Percentiles rank a stretch among this genome's conserved stretches.
These are phyloP conservation scores for human DNA, from an alignment of 2,113 vertebrate genomes.

Conservation along the genomic window DNA sequence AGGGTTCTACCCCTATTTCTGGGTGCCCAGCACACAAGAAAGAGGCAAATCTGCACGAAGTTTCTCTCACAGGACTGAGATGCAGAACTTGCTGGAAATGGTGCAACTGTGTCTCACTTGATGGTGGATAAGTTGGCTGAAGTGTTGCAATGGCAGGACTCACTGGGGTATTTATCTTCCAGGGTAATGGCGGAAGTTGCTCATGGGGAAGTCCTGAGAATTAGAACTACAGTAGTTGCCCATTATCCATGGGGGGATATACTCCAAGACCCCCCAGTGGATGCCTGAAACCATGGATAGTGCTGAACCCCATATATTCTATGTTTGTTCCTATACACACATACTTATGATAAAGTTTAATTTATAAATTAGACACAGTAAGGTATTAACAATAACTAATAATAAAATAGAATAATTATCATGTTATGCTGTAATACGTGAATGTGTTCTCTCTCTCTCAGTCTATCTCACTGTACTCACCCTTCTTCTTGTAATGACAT, in stretches of 20 bases:
- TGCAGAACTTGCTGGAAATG: background rate
- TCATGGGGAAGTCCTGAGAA: background rate
- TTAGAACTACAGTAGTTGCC: background rate
- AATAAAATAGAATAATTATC: background rate
- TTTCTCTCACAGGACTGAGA: background rate
- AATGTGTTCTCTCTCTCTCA: background rate
- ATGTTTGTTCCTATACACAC: background rate
- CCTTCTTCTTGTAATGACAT: background rate
- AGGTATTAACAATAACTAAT: background rate
- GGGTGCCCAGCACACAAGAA: background rate
- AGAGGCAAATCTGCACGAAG: background rate
- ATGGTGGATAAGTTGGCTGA: background rate
- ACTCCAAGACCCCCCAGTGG: background rate
- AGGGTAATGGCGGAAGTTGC: background rate
- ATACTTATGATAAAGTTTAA: background rate
- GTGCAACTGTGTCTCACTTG: fast-evolving
- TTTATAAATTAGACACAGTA: background rate
- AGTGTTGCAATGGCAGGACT: background rate
- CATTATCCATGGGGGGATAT: background rate
- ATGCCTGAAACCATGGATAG: background rate
- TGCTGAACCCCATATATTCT: background rate
- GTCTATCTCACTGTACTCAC: too few relatives aligned
- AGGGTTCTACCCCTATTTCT: background rate
- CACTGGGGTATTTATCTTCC: background rate
- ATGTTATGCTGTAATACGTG: background rate